Evolutionary conservation across 2,113 vertebrate genomes (phyloP).

Genomic region (Phodopus roborovskii): DNA sequence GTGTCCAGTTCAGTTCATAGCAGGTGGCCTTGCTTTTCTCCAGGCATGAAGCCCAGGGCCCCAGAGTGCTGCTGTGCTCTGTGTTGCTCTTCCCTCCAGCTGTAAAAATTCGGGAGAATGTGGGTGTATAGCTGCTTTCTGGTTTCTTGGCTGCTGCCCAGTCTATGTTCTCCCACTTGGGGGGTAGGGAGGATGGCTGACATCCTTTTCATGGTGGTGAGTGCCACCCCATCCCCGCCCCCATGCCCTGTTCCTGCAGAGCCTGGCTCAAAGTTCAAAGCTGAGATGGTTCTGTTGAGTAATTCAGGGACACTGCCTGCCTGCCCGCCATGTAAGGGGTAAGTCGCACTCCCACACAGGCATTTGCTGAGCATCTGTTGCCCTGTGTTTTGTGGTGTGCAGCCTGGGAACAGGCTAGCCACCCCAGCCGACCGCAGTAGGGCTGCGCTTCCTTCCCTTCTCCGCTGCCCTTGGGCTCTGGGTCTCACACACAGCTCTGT

Average conservation of each 20-base stretch:
- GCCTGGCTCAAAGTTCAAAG: slow-evolving; percentile 81
- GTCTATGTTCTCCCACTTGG: slow-evolving; percentile 45
- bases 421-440: slow-evolving; percentile 53
- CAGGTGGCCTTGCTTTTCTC: slow-evolving; percentile 68
- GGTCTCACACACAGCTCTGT: slow-evolving; percentile 46
- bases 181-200: background rate
- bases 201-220: slow-evolving; percentile 55
- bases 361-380: slow-evolving; percentile 76
- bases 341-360: slow-evolving; percentile 62
- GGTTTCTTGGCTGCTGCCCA: slow-evolving; percentile 69
- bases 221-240: background rate
- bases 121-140: slow-evolving; percentile 44
- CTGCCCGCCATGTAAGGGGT: slow-evolving; percentile 43
- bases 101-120: slow-evolving; percentile 64
- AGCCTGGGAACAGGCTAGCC: slow-evolving; percentile 64
- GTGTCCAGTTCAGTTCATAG: slow-evolving; percentile 18
- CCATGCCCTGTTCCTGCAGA: slow-evolving; percentile 58
- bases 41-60: slow-evolving; percentile 33
- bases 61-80: background rate
- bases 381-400: slow-evolving; percentile 74
- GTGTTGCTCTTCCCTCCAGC: slow-evolving; percentile 46
- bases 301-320: slow-evolving; percentile 68
- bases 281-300: slow-evolving; percentile 77
- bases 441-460: slow-evolving; percentile 73
- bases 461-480: slow-evolving; percentile 59